Conservation (phyloP, 2,888 invertebrate species). For the Hyposoter dolosus region DNA sequence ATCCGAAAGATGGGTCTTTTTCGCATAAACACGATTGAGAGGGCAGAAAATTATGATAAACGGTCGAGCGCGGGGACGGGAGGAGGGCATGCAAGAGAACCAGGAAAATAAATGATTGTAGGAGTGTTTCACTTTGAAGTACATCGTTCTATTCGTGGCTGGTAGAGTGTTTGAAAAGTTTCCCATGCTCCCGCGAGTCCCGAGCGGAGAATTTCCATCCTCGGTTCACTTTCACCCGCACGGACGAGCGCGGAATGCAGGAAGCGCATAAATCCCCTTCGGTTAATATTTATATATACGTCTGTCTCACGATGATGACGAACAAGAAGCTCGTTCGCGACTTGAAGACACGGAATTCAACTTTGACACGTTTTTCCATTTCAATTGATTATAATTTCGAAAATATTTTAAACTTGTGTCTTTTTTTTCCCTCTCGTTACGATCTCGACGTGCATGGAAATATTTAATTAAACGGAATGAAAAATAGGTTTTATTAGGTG, state of each 20-base stretch:
- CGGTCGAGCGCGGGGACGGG: background rate
- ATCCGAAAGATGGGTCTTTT: slow-evolving; percentile 21
- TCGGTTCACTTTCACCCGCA: slow-evolving; percentile 66
- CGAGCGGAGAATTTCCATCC: slow-evolving; percentile 49
- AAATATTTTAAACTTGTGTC: background rate
- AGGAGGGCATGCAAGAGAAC: background rate
- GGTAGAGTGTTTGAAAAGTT: slow-evolving; percentile 37
- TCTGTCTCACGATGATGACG: slow-evolving; percentile 39
- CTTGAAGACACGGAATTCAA: background rate
- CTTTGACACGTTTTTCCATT: background rate
- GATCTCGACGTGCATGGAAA: background rate
- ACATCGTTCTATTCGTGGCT: slow-evolving; percentile 16
- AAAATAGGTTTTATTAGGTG: background rate
- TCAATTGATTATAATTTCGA: background rate
- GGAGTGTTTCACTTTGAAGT: slow-evolving; percentile 34
- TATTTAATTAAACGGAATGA: background rate
- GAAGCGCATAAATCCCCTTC: slow-evolving; percentile 64
- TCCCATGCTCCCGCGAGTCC: slow-evolving; percentile 60
- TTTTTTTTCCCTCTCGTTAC: background rate
- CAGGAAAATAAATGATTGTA: slow-evolving; percentile 46
- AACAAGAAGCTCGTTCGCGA: background rate
- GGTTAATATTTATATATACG: slow-evolving; percentile 42
- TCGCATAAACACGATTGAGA: slow-evolving; percentile 5
- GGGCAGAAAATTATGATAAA: slow-evolving; percentile 27
- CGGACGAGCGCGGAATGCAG: slow-evolving; percentile 68